These are phyloP conservation scores for Ips nitidus DNA, from an alignment of 1,140 invertebrate genomes.

Conservation along the genomic window DNA sequence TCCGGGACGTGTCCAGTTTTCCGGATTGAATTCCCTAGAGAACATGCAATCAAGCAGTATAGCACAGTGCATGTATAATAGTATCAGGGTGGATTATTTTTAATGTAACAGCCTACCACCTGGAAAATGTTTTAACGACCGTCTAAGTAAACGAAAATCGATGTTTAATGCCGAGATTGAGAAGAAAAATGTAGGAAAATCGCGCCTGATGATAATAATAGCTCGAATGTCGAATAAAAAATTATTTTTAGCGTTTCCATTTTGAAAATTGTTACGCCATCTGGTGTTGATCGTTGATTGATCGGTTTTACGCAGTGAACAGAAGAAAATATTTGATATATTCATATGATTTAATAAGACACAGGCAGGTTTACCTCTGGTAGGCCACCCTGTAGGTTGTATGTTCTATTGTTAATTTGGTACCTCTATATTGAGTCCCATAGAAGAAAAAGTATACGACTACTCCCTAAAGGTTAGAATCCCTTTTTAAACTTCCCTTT, in stretches of 20 bases:
- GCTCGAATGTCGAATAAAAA: background rate
- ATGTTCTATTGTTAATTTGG: no score
- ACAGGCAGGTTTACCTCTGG: no score
- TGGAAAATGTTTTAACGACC: background rate
- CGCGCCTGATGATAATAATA: background rate
- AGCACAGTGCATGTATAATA: background rate
- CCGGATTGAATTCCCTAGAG: conserved; percentile 1
- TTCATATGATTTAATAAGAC: no score
- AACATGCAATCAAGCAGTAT: conserved; percentile 8
- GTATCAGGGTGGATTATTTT: background rate
- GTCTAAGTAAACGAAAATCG: conserved; percentile 2
- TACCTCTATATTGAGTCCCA: no score
- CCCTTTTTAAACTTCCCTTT: no score
- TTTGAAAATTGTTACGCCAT: no score
- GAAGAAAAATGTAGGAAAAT: background rate
- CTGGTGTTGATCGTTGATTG: no score
- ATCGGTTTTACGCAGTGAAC: no score
- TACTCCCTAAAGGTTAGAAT: no score
- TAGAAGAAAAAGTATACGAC: no score
- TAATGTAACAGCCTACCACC: background rate
- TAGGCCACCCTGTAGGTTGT: no score
- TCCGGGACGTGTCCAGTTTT: conserved; percentile 18
- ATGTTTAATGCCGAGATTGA: background rate
- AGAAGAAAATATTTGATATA: no score
- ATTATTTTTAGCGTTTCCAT: background rate